These are phyloP conservation scores for Urocynchramus pylzowi DNA, from an alignment of 2,113 vertebrate genomes.

Conservation along the genomic window DNA sequence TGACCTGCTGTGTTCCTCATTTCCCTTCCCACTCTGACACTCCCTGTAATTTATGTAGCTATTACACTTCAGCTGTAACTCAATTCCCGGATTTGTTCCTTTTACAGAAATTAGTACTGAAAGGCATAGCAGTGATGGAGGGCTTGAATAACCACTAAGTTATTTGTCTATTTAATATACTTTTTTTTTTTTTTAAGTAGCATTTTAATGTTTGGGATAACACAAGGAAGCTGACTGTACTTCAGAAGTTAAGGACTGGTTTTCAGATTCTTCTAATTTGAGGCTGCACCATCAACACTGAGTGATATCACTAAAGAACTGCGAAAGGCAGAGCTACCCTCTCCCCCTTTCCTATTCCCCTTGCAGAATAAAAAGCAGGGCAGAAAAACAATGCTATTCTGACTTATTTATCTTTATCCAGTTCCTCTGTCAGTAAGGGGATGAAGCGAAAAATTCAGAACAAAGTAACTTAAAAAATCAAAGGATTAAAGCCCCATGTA, in stretches of 20 bases:
- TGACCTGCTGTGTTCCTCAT: background rate
- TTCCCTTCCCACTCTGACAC: constrained; percentile 39
- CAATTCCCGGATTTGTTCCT: constrained; percentile 6
- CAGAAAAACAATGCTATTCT: constrained; percentile 6
- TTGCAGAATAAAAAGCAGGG: constrained; percentile 25
- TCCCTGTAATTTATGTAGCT: constrained; percentile 22
- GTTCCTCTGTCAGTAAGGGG: constrained; percentile 55
- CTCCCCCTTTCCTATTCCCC: background rate
- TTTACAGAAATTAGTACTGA: constrained; percentile 36
- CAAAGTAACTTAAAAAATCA: constrained; percentile 66
- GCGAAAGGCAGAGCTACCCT: constrained; percentile 15
- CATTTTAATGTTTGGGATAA: background rate
- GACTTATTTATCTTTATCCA: constrained; percentile 56
- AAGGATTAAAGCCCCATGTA: constrained; percentile 49
- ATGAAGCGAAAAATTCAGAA: constrained; percentile 59
- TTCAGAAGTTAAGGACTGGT: background rate
- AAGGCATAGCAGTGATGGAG: background rate
- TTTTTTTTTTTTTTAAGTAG: background rate
- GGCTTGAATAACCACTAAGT: background rate
- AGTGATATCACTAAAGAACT: background rate
- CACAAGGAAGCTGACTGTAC: background rate
- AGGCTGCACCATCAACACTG: background rate
- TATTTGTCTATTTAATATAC: constrained; percentile 30
- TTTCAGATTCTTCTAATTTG: background rate
- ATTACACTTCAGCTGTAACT: constrained; percentile 44